Percentiles rank a stretch among this genome's conserved stretches.
Conservation (phyloP, 2,888 invertebrate genomes). For the Zonitis immaculata region DNA sequence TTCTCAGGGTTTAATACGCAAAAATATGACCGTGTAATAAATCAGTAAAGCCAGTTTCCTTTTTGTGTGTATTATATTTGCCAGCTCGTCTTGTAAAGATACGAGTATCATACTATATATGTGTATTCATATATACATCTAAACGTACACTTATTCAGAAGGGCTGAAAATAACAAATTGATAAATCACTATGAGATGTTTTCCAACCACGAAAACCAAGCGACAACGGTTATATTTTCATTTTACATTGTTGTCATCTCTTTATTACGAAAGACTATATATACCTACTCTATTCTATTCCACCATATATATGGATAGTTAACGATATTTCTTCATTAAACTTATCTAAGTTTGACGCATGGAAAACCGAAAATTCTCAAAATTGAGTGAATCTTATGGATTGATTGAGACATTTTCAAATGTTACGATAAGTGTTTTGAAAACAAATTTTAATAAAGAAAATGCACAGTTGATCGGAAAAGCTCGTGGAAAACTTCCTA, state of each 20-base stretch:
- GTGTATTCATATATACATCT: background rate
- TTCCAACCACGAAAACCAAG: background rate
- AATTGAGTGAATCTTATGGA: no score
- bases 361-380: no score
- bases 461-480: no score
- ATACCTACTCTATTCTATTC: background rate
- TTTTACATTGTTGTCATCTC: background rate
- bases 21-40: slow-evolving; percentile 1
- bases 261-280: background rate
- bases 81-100: slow-evolving; percentile 18
- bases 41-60: background rate
- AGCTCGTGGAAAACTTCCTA: no score
- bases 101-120: slow-evolving; percentile 17
- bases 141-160: background rate
- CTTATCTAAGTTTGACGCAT: no score
- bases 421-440: no score
- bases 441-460: no score
- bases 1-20: background rate
- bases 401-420: no score
- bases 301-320: no score
- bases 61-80: slow-evolving; percentile 11
- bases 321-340: background rate
- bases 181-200: background rate
- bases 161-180: background rate
- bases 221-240: background rate